Conservation (phyloP, 2,113 vertebrate genomes). For the Carollia perspicillata region DNA sequence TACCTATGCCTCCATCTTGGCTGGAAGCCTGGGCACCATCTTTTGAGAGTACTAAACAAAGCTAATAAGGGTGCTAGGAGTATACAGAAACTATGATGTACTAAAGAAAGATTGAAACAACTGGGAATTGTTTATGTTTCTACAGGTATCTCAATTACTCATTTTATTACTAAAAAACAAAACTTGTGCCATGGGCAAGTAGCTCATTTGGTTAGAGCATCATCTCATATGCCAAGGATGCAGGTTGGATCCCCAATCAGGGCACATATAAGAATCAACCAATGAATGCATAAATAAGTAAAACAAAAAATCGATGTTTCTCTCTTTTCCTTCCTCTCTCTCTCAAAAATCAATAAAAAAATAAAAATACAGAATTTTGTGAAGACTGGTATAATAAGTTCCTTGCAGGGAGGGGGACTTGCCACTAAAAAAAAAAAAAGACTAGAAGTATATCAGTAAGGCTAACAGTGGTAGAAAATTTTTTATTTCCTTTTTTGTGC, state of each 20-base stretch:
- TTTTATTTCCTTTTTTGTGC: constrained; percentile 10
- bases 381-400: no score
- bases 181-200: background rate
- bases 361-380: no score
- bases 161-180: background rate
- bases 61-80: background rate
- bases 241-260: no score
- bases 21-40: background rate
- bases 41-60: background rate
- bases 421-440: background rate
- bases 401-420: background rate
- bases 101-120: background rate
- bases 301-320: no score
- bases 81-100: background rate
- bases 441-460: background rate
- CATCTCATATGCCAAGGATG: no score
- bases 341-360: no score
- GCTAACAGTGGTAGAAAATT: background rate
- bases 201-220: no score
- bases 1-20: no score
- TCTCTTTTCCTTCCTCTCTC: no score
- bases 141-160: background rate
- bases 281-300: no score
- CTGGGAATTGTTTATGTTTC: background rate
- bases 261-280: no score